Conservation (phyloP, 2,888 invertebrate genomes). For the Lithophane semibrunnea region DNA sequence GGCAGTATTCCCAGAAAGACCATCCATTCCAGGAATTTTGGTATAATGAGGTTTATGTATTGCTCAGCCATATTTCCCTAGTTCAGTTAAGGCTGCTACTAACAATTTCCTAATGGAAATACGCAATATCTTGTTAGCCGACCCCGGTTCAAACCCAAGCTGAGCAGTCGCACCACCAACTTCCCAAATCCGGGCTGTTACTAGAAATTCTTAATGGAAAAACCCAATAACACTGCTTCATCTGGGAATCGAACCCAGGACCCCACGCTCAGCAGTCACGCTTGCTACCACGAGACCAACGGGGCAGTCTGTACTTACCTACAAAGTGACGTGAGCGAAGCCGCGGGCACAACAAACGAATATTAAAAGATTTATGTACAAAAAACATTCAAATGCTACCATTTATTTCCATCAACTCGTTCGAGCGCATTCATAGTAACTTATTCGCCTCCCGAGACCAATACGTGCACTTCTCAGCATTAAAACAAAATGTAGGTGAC, state of each 20-base stretch:
- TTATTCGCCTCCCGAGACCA: slow-evolving; percentile 35
- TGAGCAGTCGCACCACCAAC: neutral
- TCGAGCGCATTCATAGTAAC: slow-evolving; percentile 18
- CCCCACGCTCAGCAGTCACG: too few relatives aligned
- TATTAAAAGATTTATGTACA: too few relatives aligned
- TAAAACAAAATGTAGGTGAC: slow-evolving; percentile 57
- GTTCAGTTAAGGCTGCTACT: neutral
- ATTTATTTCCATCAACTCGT: neutral
- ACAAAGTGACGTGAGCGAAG: neutral
- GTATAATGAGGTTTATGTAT: neutral
- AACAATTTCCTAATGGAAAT: too few relatives aligned
- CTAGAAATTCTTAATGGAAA: too few relatives aligned
- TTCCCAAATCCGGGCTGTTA: too few relatives aligned
- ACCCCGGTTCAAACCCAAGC: neutral
- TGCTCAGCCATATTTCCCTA: neutral
- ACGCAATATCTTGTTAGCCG: neutral
- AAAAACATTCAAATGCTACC: neutral
- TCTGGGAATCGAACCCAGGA: too few relatives aligned
- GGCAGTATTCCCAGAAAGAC: neutral
- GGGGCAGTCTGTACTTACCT: neutral
- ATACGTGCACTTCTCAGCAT: slow-evolving; percentile 47
- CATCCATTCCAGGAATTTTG: neutral
- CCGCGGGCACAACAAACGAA: too few relatives aligned
- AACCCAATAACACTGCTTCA: too few relatives aligned
- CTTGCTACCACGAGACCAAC: too few relatives aligned